Base-by-base conservation (phyloP, 2,113 vertebrate genomes). In the Actinemys pallida region DNA sequence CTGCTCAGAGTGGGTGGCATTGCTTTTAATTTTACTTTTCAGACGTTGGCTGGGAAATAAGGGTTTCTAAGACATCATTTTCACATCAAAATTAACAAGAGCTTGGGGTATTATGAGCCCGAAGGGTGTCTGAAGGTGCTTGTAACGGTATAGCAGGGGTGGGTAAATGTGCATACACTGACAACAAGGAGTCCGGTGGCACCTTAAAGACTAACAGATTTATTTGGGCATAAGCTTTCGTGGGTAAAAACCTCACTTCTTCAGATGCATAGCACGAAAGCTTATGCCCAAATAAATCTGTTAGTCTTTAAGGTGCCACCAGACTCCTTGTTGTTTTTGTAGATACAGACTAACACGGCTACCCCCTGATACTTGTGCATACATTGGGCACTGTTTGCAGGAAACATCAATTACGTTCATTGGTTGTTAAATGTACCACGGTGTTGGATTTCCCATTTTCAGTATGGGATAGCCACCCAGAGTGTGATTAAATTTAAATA, bases 51-150 rank as follows among this genome's bases (percentile, higher is more conserved):
- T 93, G 90, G 65, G 88, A 93, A 93, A 82, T 11, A 39, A 56
- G 9, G 76, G 80, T 93, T 93, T 92, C 84, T 90, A 69, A 93
- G 56, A 56, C n/a, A 1, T 82, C 84, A 49, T 93, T 62, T 76
- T 92, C 52, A 31, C 27, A 39, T 56, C 90, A 56, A 93, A 87
- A 35, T 65, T 39, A 94, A 76, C 24, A 76, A 85, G 76, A 89
- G 84, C 3, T 69, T 14, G 29, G 54, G 54, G n/a, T 29, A 89
- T 89, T 0, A 0, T 75, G 79, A 81, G 59, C 6, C 1, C 72
- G 83, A 83, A 49, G 6, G 10, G 10, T 20, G 5, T 49, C 85
- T 62, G 59, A 65, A 81, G 45, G 56, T 85, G 53, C 65, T 78
- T 19, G 47, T 82, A 81, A 56, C 22, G 86, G 53, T 57, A 69